Conservation (phyloP, 2,113 vertebrate species). For the Serilophus lunatus region DNA sequence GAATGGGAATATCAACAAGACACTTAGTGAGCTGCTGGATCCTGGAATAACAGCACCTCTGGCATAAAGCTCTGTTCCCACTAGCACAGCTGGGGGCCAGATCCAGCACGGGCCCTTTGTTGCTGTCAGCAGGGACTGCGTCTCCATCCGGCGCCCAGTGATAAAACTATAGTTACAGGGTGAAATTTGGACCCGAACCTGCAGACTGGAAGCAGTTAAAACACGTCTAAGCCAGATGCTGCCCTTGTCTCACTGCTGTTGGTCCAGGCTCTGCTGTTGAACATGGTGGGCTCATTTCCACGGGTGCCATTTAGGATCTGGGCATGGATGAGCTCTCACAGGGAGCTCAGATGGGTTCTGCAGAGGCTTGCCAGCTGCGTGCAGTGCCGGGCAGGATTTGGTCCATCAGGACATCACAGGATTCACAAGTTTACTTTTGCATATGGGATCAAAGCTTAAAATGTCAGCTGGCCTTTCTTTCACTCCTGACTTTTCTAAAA, state of each 20-base stretch:
- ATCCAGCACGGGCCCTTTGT: fast-evolving
- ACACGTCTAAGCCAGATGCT: not conserved
- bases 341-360: not conserved
- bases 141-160: fast-evolving
- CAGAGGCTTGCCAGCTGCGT: not conserved
- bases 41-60: not conserved
- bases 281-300: not conserved
- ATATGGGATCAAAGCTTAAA: not conserved
- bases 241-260: not conserved
- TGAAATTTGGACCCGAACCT: not conserved
- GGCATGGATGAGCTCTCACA: not conserved
- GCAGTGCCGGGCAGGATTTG: fast-evolving
- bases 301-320: fast-evolving
- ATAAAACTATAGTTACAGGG: fast-evolving
- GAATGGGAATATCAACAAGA: not conserved
- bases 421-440: not conserved
- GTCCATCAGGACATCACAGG: not conserved
- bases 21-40: not conserved
- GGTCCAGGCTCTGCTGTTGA: not conserved
- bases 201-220: not conserved
- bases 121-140: not conserved
- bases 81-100: not conserved
- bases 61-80: not conserved
- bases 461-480: not conserved
- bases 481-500: slow-evolving; percentile 5